Evolutionary conservation across 2,888 invertebrate genomes (phyloP).

Genomic region (Tenthredo scrophulariae): DNA sequence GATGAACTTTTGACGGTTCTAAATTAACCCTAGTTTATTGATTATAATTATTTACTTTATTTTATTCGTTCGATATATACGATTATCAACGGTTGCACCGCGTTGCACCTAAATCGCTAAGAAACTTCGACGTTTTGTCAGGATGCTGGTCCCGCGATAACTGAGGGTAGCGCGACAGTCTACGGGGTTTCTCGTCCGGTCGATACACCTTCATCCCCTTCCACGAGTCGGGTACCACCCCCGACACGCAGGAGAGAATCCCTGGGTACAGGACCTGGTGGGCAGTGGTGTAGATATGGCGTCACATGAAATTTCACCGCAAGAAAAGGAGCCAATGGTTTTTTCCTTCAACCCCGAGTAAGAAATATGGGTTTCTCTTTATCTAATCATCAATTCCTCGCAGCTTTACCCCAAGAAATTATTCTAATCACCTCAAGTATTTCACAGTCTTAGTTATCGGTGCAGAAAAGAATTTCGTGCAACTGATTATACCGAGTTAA

Average conservation of each 20-base stretch:
- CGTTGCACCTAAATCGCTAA: neutral
- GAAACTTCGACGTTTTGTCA: conserved; percentile 62
- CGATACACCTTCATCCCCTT: conserved; percentile 72
- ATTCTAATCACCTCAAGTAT: neutral
- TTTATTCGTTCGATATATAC: neutral
- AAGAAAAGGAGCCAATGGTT: neutral
- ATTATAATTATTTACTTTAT: neutral
- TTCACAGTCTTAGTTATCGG: neutral
- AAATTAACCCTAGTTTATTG: neutral
- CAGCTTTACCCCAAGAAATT: neutral
- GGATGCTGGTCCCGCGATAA: conserved; percentile 76
- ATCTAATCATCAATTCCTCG: neutral
- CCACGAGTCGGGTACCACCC: conserved; percentile 60
- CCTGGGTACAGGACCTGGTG: conserved; percentile 44
- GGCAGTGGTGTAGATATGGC: conserved; percentile 1
- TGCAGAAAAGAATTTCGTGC: neutral
- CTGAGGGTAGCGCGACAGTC: conserved; percentile 67
- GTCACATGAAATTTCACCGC: neutral
- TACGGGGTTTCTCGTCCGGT: conserved; percentile 69
- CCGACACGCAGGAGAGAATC: conserved; percentile 45
- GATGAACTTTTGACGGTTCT: neutral
- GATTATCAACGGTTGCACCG: conserved; percentile 8
- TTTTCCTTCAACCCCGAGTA: neutral
- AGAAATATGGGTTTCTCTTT: neutral
- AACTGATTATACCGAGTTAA: neutral